Base-by-base conservation (phyloP, 2,797 vertebrate genomes). In the Acrossocheilus fasciatus region DNA sequence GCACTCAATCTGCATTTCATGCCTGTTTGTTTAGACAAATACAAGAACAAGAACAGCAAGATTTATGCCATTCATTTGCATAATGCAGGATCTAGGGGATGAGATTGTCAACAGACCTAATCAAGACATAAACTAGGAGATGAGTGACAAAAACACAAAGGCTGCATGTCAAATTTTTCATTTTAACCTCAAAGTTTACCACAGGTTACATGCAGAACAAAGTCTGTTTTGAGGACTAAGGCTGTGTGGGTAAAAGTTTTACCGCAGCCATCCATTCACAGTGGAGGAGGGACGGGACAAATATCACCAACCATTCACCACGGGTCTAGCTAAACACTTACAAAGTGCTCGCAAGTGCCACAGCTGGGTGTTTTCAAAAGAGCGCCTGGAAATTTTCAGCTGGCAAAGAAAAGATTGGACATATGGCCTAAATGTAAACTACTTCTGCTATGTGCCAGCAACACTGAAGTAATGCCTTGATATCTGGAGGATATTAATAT, bases 41-140 rank as follows among this genome's bases (percentile, higher is more conserved):
- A 86, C 36, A 83, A 81, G 73, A 87, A 86, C 87, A 87, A 86
- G 83, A 85, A 85, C 64, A 87, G 45, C 39, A 45, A 87, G 83
- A 91, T 87, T 87, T 87, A 89, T 89, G 82, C 80, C 82, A 64
- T 85, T 89, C 54, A 87, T 90, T 88, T 89, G 86, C 87, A 89
- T 90, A 89, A 89, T 90, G 73, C 57, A 20, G 83, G 82, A 87
- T 89, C 80, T 74, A 80, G 84, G 83, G 82, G 57, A 85, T 85
- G 85, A 90, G 81, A 86, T 47, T 85, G 84, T 91, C 89, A 88
- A 75, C 87, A 89, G 85, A 78, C 43, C 66, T 84, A 90, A 90
- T 89, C 77, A 90, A 89, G 86, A 81, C 86, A 64, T 86, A 84
- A 86, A 87, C 64, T 86, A 69, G 43, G 41, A 66, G 81, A 88